phyloP scores from a whole-genome alignment of 2,888 invertebrate species.

The Chalcosyrphus nemorum region DNA sequence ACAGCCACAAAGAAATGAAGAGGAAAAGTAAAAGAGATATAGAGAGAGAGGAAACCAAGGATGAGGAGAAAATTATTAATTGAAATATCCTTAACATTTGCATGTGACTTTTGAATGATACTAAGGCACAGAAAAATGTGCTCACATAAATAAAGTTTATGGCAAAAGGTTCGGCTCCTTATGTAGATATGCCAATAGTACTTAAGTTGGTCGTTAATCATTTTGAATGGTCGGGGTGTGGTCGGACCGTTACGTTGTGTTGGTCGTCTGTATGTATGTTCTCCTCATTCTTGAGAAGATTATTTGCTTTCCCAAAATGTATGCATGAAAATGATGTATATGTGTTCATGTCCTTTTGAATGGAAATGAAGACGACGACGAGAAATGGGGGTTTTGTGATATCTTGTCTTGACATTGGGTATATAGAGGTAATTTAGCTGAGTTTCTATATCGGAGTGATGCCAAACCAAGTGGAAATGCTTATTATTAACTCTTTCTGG shows the following conservation, averaged over 20 bases:
- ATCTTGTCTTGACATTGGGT: neutral
- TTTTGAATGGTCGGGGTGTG: slow-evolving; percentile 51
- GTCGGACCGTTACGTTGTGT: slow-evolving; percentile 32
- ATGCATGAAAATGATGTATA: slow-evolving; percentile 46
- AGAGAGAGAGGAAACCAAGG: slow-evolving; percentile 27
- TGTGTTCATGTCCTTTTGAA: slow-evolving; percentile 8
- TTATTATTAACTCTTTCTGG: neutral
- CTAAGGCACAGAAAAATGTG: slow-evolving; percentile 11
- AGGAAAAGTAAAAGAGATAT: slow-evolving; percentile 5
- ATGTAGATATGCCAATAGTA: slow-evolving; percentile 63
- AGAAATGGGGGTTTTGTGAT: neutral
- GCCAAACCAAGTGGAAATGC: slow-evolving; percentile 21
- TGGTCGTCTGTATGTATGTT: slow-evolving; percentile 17
- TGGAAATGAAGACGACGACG: slow-evolving; percentile 2
- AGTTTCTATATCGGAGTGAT: slow-evolving; percentile 4
- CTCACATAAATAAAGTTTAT: slow-evolving; percentile 48
- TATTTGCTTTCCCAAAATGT: slow-evolving; percentile 43
- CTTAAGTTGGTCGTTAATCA: slow-evolving; percentile 67
- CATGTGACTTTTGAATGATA: slow-evolving; percentile 67
- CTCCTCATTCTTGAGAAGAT: slow-evolving; percentile 46
- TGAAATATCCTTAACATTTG: slow-evolving; percentile 67
- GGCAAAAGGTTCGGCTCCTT: slow-evolving; percentile 55
- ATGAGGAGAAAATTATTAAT: slow-evolving; percentile 55
- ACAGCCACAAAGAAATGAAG: slow-evolving; percentile 12
- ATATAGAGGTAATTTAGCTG: slow-evolving; percentile 27